Base-by-base conservation (phyloP, 2,888 invertebrate genomes). In the Polymixis lichenea region DNA sequence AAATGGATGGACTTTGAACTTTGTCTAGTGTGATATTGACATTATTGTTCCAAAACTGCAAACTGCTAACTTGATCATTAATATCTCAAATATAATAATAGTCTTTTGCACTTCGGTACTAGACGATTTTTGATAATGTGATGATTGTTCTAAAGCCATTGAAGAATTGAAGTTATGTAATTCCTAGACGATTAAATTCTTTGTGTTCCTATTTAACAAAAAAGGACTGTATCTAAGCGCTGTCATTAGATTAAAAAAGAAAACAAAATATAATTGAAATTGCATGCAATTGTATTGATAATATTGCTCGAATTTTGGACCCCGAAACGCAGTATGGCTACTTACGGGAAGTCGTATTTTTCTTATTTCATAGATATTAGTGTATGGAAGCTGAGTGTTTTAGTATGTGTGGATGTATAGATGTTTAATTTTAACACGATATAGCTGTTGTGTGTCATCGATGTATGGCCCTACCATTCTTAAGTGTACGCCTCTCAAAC, bases 391-490 rank as follows among this genome's bases (percentile, higher is more conserved):
- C 58, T 19, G 74, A 84, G 43, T 84, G 82, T 84, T 69, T 25
- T 2, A 69, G 65, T 75, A 66, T 70, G 69, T 74, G 61, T 75
- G 75, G 32, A 32, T 68, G 38, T 80, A 71, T 84, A 71, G 51
- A 66, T 75, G 60, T 75, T 55, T 72, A 68, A 58, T 75, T 73
- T 75, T 65, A 72, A 72, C 38, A 66, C 53, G 0, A 19, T 65
- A 53, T 84, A 72, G 85, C 85, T 84, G 82, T 82, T 79, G 28
- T 60, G 28, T 81, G 69, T 73, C 53, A 80, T 80, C 51, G 11
- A 61, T 75, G 68, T 82, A 55, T 38, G 80, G 80, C 75, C 67
- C 80, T 64, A 17, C 32, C 58, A 80, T 68, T 80, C 32, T 46
- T 69, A 32, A 28, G 58, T 53, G 19, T 56, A 58, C 15, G 68